phyloP scores from a whole-genome alignment of 2,888 invertebrate species.

The Panopea generosa region DNA sequence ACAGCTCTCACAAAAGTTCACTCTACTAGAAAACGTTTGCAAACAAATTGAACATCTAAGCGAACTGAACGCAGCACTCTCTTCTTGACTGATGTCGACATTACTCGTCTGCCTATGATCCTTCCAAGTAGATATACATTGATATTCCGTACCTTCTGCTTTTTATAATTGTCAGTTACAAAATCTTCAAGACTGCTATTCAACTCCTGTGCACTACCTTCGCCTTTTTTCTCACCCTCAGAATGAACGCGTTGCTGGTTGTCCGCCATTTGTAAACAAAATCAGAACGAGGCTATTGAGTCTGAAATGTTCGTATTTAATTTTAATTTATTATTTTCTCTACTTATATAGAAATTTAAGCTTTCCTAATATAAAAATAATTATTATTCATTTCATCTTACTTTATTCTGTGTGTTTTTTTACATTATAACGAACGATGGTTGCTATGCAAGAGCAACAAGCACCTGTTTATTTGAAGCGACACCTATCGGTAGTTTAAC shows the following conservation, averaged over 20 bases:
- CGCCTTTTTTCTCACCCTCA: constrained; percentile 31
- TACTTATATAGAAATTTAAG: background rate
- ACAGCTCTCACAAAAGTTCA: too few relatives aligned
- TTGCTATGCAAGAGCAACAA: constrained; percentile 42
- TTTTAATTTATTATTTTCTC: too few relatives aligned
- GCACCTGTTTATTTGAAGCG: constrained; percentile 46
- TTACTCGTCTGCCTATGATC: too few relatives aligned
- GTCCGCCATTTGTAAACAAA: constrained; percentile 73
- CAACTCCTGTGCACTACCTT: constrained; percentile 7
- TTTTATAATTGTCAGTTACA: constrained; percentile 72
- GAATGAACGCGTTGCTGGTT: constrained; percentile 24
- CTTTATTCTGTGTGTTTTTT: too few relatives aligned
- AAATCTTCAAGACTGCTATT: constrained; percentile 70
- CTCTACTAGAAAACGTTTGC: too few relatives aligned
- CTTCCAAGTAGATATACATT: background rate
- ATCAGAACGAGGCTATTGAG: constrained; percentile 23
- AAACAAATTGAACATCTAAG: too few relatives aligned
- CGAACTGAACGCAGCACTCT: too few relatives aligned
- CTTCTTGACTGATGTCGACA: too few relatives aligned
- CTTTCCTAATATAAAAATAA: too few relatives aligned
- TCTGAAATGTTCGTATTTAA: constrained; percentile 11
- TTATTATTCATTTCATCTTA: too few relatives aligned
- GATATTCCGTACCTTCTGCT: constrained; percentile 75
- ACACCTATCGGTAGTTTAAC: constrained; percentile 58
- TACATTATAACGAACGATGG: too few relatives aligned